Conservation (phyloP, 2,888 invertebrate species). For the Scotopteryx bipunctaria region DNA sequence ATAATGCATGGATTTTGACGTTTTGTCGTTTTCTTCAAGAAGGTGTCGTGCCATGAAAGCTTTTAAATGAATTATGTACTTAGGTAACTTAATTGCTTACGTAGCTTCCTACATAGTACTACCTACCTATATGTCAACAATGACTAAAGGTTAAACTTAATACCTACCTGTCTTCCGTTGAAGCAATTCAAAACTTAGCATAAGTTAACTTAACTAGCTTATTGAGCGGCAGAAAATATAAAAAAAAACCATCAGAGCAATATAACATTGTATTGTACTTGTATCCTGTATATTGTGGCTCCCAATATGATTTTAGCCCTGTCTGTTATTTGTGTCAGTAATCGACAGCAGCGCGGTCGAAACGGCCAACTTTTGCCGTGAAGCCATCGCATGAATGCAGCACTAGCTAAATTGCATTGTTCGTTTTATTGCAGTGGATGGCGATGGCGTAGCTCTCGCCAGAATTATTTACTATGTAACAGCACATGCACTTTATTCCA, state of each 20-base stretch:
- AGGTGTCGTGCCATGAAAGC: too few relatives aligned
- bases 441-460: slow-evolving; percentile 68
- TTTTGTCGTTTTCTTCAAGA: too few relatives aligned
- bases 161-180: too few relatives aligned
- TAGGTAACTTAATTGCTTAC: too few relatives aligned
- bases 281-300: slow-evolving; percentile 19
- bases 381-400: slow-evolving; percentile 70
- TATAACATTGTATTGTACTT: slow-evolving; percentile 3
- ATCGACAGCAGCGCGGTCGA: slow-evolving; percentile 49
- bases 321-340: slow-evolving; percentile 46
- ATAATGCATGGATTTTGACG: too few relatives aligned
- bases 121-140: too few relatives aligned
- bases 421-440: slow-evolving; percentile 74
- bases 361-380: slow-evolving; percentile 64
- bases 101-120: too few relatives aligned
- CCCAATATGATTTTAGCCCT: slow-evolving; percentile 47
- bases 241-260: neutral
- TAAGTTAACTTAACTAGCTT: too few relatives aligned
- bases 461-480: slow-evolving; percentile 81
- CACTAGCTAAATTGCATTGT: slow-evolving; percentile 79
- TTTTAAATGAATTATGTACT: too few relatives aligned
- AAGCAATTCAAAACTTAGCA: too few relatives aligned
- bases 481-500: slow-evolving; percentile 75
- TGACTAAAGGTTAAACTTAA: too few relatives aligned
- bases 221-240: too few relatives aligned